phyloP scores from a whole-genome alignment of 92 coral and sea anemone genomes.

The Epizoanthus scotinus region DNA sequence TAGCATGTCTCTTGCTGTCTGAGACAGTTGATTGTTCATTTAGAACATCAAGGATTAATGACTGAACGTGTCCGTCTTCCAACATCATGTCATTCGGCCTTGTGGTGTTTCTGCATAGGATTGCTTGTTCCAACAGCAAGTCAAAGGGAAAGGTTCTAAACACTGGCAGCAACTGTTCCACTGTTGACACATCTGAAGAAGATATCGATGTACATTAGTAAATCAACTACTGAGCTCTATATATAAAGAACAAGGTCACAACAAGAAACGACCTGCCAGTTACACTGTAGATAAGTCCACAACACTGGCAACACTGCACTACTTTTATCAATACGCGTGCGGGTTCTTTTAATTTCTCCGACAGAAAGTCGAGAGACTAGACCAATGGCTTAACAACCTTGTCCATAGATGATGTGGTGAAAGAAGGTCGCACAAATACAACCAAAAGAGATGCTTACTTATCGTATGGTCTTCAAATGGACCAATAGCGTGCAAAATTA shows the following conservation, averaged over 20 bases:
- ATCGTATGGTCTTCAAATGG: no score
- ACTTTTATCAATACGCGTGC: no score
- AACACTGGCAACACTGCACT: no score
- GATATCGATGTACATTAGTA: not conserved
- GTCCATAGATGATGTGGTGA: no score
- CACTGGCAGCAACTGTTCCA: slow-evolving; percentile 42
- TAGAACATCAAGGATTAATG: slow-evolving; percentile 11
- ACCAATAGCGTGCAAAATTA: not conserved
- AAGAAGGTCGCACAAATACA: no score
- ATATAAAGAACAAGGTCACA: not conserved
- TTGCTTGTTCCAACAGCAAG: slow-evolving; percentile 59
- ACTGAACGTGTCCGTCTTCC: slow-evolving; percentile 8
- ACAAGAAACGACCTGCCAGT: no score
- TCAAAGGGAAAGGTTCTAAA: slow-evolving; percentile 60
- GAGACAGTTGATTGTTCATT: not conserved
- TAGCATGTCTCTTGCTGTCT: slow-evolving; percentile 16
- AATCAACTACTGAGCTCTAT: not conserved
- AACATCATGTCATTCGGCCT: not conserved
- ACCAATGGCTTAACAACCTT: no score
- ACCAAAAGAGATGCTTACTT: no score
- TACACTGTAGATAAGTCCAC: no score
- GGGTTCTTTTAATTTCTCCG: no score
- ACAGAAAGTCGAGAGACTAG: no score
- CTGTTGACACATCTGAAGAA: slow-evolving; percentile 9
- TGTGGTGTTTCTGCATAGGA: slow-evolving; percentile 38